Evolutionary conservation across 2,888 invertebrate genomes (phyloP).

Genomic region (Blomia tropicalis): DNA sequence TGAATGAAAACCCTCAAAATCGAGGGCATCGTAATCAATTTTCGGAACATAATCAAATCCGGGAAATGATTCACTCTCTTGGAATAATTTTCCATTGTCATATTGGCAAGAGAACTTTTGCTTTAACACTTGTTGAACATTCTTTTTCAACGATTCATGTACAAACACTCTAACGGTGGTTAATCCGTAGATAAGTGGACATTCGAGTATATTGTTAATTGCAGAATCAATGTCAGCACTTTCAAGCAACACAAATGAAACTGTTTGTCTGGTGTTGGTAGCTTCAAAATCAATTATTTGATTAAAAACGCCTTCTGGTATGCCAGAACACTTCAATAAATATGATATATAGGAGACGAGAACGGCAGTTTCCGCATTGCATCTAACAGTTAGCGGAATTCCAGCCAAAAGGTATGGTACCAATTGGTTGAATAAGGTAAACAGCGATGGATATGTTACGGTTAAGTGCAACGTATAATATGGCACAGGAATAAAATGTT

Average conservation of each 20-base stretch:
- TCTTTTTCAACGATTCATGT: neutral
- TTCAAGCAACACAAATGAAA: neutral
- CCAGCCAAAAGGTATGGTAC: constrained; percentile 4
- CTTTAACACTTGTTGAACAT: neutral
- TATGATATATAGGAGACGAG: neutral
- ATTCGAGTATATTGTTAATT: neutral
- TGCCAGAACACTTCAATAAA: neutral
- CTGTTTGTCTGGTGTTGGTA: neutral
- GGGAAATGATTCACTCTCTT: constrained; percentile 1
- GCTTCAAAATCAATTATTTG: constrained; percentile 1
- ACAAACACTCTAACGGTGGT: neutral
- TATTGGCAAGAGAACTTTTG: neutral
- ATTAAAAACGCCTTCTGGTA: neutral
- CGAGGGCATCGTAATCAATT: neutral
- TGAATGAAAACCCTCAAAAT: neutral
- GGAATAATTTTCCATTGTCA: neutral
- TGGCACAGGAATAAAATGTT: neutral
- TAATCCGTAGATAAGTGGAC: neutral
- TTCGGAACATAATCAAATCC: neutral
- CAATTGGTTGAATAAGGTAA: neutral
- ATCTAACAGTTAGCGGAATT: neutral
- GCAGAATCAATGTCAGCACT: constrained; percentile 12
- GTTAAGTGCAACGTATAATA: neutral
- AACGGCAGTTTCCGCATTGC: neutral
- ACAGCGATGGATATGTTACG: neutral